Conservation (phyloP, 2,113 vertebrate genomes). For the Poecile atricapillus region DNA sequence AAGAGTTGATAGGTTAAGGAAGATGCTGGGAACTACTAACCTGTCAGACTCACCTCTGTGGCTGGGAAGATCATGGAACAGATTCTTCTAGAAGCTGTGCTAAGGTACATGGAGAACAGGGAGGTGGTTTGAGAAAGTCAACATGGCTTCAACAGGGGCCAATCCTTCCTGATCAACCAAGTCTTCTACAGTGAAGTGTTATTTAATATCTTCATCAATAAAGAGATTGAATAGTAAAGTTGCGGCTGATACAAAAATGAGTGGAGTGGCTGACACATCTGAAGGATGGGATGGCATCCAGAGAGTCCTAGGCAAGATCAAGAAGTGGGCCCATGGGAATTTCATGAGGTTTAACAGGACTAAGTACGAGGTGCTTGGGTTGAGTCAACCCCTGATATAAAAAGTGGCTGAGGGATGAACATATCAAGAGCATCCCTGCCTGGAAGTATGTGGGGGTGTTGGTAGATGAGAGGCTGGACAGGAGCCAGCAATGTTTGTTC, state of each 20-base stretch:
- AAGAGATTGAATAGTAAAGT: not conserved
- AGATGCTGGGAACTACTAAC: not conserved
- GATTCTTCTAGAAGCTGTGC: not conserved
- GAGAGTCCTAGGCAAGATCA: not conserved
- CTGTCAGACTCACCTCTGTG: not conserved
- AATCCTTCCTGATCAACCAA: not conserved
- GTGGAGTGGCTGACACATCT: not conserved
- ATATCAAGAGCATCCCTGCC: not conserved
- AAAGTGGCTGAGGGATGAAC: not conserved
- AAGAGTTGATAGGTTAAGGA: not conserved
- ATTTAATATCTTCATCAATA: not conserved
- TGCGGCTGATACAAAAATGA: not conserved
- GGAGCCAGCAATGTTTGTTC: not conserved
- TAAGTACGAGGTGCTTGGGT: not conserved
- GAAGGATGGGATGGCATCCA: not conserved
- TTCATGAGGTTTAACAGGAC: not conserved
- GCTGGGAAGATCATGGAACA: not conserved
- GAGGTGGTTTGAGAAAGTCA: not conserved
- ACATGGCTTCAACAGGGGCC: not conserved
- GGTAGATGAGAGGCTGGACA: not conserved
- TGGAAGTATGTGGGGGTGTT: not conserved
- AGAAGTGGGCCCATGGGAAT: not conserved
- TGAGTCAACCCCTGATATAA: accelerated
- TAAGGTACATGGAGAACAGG: not conserved
- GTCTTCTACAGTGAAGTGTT: not conserved